These are phyloP conservation scores for Galerucella calmariensis DNA, from an alignment of 2,888 invertebrate species.

Conservation along the genomic window DNA sequence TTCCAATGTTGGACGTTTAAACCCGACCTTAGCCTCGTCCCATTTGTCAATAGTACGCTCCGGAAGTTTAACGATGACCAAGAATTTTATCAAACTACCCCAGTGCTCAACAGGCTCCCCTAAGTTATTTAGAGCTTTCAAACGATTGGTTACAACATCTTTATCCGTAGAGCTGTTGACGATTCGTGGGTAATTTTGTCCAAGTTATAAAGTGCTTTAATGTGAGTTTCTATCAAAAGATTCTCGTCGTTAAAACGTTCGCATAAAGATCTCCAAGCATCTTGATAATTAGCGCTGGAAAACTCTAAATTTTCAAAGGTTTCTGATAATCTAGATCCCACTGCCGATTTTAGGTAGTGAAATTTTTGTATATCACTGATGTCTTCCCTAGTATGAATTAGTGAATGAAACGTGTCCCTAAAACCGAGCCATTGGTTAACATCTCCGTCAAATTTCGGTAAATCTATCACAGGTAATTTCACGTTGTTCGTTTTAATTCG, in stretches of 20 bases:
- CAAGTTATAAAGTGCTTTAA: not conserved
- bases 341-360: not conserved
- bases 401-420: not conserved
- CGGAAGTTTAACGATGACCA: not conserved
- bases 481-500: not conserved
- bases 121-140: not conserved
- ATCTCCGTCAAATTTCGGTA: not conserved
- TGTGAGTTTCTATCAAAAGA: conserved; percentile 1
- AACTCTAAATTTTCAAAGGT: conserved; percentile 5
- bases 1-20: not conserved
- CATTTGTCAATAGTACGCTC: not conserved
- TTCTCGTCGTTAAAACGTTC: not conserved
- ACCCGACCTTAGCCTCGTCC: not conserved
- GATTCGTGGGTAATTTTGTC: conserved; percentile 1
- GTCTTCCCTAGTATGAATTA: not conserved
- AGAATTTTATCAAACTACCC: not conserved
- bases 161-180: not conserved
- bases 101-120: not conserved
- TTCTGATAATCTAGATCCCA: not conserved
- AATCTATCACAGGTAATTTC: not conserved
- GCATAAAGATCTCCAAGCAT: too few relatives aligned
- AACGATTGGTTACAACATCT: conserved; percentile 5
- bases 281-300: conserved; percentile 2
- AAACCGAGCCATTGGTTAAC: too few relatives aligned
- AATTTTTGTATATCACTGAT: conserved; percentile 15